Evolutionary conservation across 2,888 invertebrate genomes (phyloP).

Genomic region (Archips crataeganus): DNA sequence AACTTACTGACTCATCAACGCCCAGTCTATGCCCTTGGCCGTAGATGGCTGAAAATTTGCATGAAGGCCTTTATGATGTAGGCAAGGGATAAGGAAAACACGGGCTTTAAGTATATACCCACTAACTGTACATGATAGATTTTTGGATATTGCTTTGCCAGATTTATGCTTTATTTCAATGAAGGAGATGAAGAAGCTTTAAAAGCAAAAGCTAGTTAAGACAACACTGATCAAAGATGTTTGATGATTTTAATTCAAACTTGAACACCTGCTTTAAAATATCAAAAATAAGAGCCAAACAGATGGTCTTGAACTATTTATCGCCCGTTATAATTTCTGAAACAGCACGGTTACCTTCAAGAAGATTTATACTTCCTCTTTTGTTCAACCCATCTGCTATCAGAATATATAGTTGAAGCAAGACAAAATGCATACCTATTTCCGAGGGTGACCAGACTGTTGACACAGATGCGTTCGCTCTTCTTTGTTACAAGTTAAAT

Average conservation of each 20-base stretch:
- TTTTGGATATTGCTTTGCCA: no score
- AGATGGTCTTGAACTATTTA: conserved; percentile 6
- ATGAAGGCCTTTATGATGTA: no score
- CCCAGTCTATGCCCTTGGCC: no score
- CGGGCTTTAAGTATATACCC: no score
- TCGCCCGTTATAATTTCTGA: not conserved
- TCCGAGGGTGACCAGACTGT: conserved; percentile 25
- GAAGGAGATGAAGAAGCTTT: no score
- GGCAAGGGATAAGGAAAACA: no score
- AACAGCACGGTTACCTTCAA: conserved; percentile 7
- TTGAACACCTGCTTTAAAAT: not conserved
- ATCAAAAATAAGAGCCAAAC: conserved; percentile 1
- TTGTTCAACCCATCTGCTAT: conserved; percentile 6
- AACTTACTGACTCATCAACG: no score
- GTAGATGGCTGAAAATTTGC: no score
- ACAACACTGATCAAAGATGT: not conserved
- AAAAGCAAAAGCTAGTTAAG: no score
- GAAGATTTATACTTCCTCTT: conserved; percentile 6
- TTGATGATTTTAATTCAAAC: not conserved
- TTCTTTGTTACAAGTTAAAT: conserved; percentile 36
- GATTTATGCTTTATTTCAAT: no score
- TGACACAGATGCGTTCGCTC: conserved; percentile 35
- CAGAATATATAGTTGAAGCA: conserved; percentile 1
- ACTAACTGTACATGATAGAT: no score
- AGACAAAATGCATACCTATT: conserved; percentile 21